These are phyloP conservation scores for Pseudomugil gertrudae DNA, from an alignment of 2,797 vertebrate genomes.

Conservation along the genomic window DNA sequence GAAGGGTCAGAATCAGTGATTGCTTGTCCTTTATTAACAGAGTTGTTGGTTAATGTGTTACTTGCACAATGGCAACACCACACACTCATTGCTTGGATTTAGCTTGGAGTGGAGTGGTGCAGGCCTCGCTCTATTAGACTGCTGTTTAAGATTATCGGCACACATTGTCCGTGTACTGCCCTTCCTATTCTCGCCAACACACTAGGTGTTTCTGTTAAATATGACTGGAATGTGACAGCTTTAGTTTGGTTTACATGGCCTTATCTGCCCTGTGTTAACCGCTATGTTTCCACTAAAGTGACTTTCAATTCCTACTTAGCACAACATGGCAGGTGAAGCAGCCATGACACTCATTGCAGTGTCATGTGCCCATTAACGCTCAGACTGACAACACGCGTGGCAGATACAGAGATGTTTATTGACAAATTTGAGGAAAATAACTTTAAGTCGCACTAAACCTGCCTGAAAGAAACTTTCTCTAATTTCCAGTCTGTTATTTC, in stretches of 20 bases:
- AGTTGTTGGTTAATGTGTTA: constrained; percentile 79
- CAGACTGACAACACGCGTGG: too few relatives aligned
- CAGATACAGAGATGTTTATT: not conserved
- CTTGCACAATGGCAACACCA: constrained; percentile 57
- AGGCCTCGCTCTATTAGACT: constrained; percentile 31
- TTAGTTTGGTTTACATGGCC: constrained; percentile 16
- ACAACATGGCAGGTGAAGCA: constrained; percentile 4
- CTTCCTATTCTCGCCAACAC: constrained; percentile 32
- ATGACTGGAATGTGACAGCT: constrained; percentile 48
- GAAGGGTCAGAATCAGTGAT: constrained; percentile 68
- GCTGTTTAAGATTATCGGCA: constrained; percentile 55
- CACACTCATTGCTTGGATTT: constrained; percentile 35
- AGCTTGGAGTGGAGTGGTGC: constrained; percentile 19
- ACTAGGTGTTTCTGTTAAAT: constrained; percentile 35
- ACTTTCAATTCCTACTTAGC: constrained; percentile 19
- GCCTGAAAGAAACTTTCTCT: not conserved
- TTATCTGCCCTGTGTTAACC: constrained; percentile 26
- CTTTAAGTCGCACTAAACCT: not conserved
- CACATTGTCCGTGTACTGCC: constrained; percentile 42
- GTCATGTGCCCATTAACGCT: not conserved
- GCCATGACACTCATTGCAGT: not conserved
- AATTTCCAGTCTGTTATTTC: not conserved
- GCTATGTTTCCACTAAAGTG: constrained; percentile 13
- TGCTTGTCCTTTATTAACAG: constrained; percentile 78
- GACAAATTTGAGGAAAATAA: not conserved